Evolutionary conservation across 2,888 invertebrate genomes (phyloP).

Genomic region (Thymelicus acteon): DNA sequence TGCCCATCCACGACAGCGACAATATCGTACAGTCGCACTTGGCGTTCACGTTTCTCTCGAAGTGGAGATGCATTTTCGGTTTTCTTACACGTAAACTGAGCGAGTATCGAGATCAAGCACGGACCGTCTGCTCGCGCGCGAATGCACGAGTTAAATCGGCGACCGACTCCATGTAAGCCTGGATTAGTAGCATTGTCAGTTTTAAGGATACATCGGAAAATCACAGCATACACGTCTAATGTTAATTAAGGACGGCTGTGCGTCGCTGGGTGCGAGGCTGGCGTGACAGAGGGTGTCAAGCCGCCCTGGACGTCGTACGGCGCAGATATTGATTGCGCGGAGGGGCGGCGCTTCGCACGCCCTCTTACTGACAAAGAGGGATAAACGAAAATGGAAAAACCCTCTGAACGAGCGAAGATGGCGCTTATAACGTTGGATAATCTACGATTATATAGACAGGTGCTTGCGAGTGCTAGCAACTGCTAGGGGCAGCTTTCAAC

Average conservation of each 20-base stretch:
- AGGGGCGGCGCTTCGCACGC: slow-evolving; percentile 56
- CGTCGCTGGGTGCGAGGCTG: slow-evolving; percentile 53
- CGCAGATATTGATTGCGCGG: slow-evolving; percentile 78
- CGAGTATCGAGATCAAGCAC: slow-evolving; percentile 41
- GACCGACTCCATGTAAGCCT: background rate
- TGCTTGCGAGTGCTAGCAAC: background rate
- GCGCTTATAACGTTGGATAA: slow-evolving; percentile 52
- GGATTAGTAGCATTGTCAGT: slow-evolving; percentile 18
- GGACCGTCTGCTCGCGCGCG: slow-evolving; percentile 18
- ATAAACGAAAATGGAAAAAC: slow-evolving; percentile 62
- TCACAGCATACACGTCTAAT: slow-evolving; percentile 54
- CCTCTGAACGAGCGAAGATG: slow-evolving; percentile 64
- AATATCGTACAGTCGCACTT: slow-evolving; percentile 98
- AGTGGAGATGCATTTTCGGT: slow-evolving; percentile 95
- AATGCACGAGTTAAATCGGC: background rate
- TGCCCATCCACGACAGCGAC: slow-evolving; percentile 99
- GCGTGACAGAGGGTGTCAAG: slow-evolving; percentile 73
- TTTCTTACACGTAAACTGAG: slow-evolving; percentile 51
- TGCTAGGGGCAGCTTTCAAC: no score
- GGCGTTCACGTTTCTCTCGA: slow-evolving; percentile 96
- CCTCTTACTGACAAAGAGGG: slow-evolving; percentile 58
- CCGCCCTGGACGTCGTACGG: slow-evolving; percentile 55
- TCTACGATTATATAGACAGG: background rate
- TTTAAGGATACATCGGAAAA: slow-evolving; percentile 19
- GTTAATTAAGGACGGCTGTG: slow-evolving; percentile 33